These are phyloP conservation scores for Hermetia illucens DNA, from an alignment of 1,140 invertebrate genomes.

Conservation along the genomic window DNA sequence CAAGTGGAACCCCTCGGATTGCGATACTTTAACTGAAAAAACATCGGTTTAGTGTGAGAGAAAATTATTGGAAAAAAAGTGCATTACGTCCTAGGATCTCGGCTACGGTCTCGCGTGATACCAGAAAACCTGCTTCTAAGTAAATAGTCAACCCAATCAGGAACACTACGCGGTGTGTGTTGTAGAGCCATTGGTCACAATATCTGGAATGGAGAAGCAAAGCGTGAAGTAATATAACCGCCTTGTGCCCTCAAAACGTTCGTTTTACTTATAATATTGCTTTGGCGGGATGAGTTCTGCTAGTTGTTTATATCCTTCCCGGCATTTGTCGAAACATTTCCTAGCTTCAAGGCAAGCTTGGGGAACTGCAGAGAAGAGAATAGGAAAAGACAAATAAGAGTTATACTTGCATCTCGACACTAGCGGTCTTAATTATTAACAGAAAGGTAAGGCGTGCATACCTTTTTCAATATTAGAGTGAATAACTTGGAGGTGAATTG, in stretches of 20 bases:
- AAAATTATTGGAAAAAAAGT: constrained; percentile 6
- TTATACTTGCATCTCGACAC: constrained; percentile 11
- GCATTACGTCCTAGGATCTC: constrained; percentile 59
- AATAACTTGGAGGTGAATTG: constrained; percentile 54
- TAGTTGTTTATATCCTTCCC: constrained; percentile 40
- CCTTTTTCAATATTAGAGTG: constrained; percentile 44
- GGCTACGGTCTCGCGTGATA: constrained; percentile 59
- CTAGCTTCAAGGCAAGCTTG: constrained; percentile 40
- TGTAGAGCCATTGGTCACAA: constrained; percentile 74
- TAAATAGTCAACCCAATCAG: constrained; percentile 63
- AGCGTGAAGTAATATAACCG: constrained; percentile 34
- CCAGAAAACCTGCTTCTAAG: constrained; percentile 59
- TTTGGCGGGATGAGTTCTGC: constrained; percentile 41
- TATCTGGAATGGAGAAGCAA: constrained; percentile 57
- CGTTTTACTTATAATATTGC: constrained; percentile 55
- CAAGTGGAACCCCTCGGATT: constrained; percentile 64
- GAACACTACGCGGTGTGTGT: constrained; percentile 66
- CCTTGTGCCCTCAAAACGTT: too few relatives aligned
- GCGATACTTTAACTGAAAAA: constrained; percentile 38
- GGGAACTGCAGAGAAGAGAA: constrained; percentile 33
- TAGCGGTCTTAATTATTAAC: constrained; percentile 2
- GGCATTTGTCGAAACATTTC: constrained; percentile 39
- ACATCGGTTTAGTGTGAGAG: constrained; percentile 5
- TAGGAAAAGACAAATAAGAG: constrained; percentile 2
- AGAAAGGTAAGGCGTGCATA: constrained; percentile 30